Conservation (phyloP, 2,113 vertebrate species). For the Crotalus helleri region DNA sequence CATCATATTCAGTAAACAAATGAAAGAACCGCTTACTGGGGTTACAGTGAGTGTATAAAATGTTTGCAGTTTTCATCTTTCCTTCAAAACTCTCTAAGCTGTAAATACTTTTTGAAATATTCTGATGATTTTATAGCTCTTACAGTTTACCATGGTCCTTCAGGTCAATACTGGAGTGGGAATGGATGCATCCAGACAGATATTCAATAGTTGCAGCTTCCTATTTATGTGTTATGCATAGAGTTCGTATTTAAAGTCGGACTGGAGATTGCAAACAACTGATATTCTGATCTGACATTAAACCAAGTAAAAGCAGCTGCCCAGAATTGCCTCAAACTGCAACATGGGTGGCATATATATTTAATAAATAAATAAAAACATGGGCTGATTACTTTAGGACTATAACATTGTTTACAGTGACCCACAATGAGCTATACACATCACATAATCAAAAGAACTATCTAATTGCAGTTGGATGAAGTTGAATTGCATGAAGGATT, state of each 20-base stretch:
- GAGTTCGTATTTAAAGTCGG: neutral
- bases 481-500: neutral
- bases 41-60: neutral
- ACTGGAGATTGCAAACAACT: neutral
- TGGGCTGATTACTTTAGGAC: neutral
- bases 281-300: neutral
- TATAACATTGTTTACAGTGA: neutral
- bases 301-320: neutral
- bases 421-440: neutral
- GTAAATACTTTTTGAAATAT: neutral
- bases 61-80: neutral
- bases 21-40: neutral
- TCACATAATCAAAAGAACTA: neutral
- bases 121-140: neutral
- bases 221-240: neutral
- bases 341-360: neutral
- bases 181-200: neutral
- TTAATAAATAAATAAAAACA: neutral
- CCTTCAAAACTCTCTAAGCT: neutral
- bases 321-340: neutral
- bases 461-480: neutral
- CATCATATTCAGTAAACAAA: neutral
- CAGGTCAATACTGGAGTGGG: neutral
- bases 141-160: neutral
- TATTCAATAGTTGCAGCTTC: neutral